A percentile compares a stretch with the other conserved stretches of the same genome.
Conservation (phyloP, 2,888 invertebrate genomes). For the Brenthis hecate region DNA sequence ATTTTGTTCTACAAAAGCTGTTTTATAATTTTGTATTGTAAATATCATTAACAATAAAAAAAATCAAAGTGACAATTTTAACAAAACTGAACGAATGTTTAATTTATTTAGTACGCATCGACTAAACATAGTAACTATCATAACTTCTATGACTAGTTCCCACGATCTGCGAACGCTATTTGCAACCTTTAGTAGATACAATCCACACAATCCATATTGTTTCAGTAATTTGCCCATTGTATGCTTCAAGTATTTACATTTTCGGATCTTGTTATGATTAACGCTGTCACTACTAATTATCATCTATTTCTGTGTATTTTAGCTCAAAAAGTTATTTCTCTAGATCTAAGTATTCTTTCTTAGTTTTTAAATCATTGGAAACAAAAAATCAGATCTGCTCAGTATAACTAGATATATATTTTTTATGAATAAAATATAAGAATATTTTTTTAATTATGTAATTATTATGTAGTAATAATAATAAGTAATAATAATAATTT, state of each 20-base stretch:
- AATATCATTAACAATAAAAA: too few relatives aligned
- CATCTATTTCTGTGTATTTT: not conserved
- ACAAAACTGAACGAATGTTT: too few relatives aligned
- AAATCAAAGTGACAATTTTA: too few relatives aligned
- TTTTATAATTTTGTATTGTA: not conserved
- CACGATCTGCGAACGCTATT: constrained; percentile 74
- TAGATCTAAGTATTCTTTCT: too few relatives aligned
- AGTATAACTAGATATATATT: too few relatives aligned
- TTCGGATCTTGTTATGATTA: constrained; percentile 63
- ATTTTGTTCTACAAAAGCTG: too few relatives aligned
- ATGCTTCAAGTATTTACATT: constrained; percentile 71
- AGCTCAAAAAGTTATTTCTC: too few relatives aligned
- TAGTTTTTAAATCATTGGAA: too few relatives aligned
- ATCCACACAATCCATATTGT: constrained; percentile 75
- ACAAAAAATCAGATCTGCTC: too few relatives aligned
- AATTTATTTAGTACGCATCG: not conserved
- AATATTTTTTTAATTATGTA: constrained; percentile 44
- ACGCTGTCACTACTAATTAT: not conserved
- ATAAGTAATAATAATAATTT: constrained; percentile 41
- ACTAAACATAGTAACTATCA: not conserved
- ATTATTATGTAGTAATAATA: constrained; percentile 52
- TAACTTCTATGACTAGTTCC: constrained; percentile 53
- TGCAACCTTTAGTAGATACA: constrained; percentile 69
- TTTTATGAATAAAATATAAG: too few relatives aligned
- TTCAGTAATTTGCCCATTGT: constrained; percentile 80